Evolutionary conservation across 2,797 vertebrate genomes (phyloP).

Genomic region (Pampus argenteus): DNA sequence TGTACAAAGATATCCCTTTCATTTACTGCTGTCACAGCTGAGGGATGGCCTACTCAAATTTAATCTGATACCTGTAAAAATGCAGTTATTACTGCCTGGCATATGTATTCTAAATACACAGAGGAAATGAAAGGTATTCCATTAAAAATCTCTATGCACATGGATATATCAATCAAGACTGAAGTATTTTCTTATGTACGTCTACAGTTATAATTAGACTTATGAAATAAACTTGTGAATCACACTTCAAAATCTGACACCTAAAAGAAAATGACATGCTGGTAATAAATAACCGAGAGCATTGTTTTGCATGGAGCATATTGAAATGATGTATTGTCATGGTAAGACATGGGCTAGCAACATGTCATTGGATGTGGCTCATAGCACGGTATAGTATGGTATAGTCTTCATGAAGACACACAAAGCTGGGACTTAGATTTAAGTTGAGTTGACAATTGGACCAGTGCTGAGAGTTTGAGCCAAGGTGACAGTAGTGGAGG

Average conservation of each 20-base stretch:
- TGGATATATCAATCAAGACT: slow-evolving; percentile 65
- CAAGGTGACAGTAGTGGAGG: slow-evolving; percentile 81
- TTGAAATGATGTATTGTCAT: slow-evolving; percentile 39
- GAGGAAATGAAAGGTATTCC: slow-evolving; percentile 63
- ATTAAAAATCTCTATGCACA: slow-evolving; percentile 55
- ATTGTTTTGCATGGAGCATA: slow-evolving; percentile 31
- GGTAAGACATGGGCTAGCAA: slow-evolving; percentile 8
- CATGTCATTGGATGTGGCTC: slow-evolving; percentile 15
- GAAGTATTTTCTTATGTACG: slow-evolving; percentile 39
- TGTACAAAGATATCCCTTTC: slow-evolving; percentile 70
- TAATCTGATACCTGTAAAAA: slow-evolving; percentile 64
- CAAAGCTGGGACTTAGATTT: slow-evolving; percentile 69
- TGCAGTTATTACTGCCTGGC: slow-evolving; percentile 37
- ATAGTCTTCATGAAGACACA: slow-evolving; percentile 33
- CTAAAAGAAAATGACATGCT: slow-evolving; percentile 49
- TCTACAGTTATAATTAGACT: slow-evolving; percentile 72
- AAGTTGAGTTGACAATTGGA: slow-evolving; percentile 80
- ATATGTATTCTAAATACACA: slow-evolving; percentile 63
- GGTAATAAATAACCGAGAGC: slow-evolving; percentile 58
- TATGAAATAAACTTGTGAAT: slow-evolving; percentile 55
- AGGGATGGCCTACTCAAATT: slow-evolving; percentile 65
- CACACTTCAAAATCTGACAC: slow-evolving; percentile 62
- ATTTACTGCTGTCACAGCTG: slow-evolving; percentile 71
- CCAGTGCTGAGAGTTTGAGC: slow-evolving; percentile 74
- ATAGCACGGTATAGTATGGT: background rate